Evolutionary conservation across 2,888 invertebrate genomes (phyloP), one percentile per base, ranked within the genome.

Genomic region (Tryphoninae sp.): DNA sequence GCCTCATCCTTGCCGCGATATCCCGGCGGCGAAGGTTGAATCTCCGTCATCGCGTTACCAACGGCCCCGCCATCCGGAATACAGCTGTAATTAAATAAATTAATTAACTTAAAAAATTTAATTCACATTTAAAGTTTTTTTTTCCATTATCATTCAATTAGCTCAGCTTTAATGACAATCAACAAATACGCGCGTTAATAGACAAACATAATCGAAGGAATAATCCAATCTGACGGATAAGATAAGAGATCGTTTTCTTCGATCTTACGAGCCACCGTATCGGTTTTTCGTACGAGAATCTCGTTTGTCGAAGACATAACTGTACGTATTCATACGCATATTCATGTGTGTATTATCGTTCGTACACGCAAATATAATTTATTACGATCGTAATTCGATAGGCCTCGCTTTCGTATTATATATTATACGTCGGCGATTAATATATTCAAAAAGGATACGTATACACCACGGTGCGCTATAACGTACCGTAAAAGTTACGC

Each of bases 1-100:
- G 90, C 88, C 88, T 91, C 91, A 89, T 91, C 91, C 89, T 91
- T 91, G 83, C 89, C 89, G 86, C 91, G 89, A 90, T 91, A 92
- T 86, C 91, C 91, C 86, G 91, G 88, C 86, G 90, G 90, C 87
- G 91, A 91, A 90, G 92, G 91, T 85, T 92, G 91, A 88, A 92
- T 86, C 88, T 92, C 92, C 89, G 92, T 92, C 92, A 92, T 92
- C 91, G 90, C 91, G 90, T 90, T 88, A 89, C 89, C 89, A 82
- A 90, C 89, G 88, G 89, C 91, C 91, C 91, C 91, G 90, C 92
- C 92, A 92, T 92, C 88, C 90, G 92, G 90, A 88, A 90, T 89
- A 89, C 89, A 91, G 90, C 91, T 92, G 85, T 61, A 76, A 83
- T 82, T 59, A 71, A 40, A 51, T 13, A 16, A 49, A 64, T 69